phyloP scores from a whole-genome alignment of 2,113 vertebrate species.

The Hydropotes inermis region DNA sequence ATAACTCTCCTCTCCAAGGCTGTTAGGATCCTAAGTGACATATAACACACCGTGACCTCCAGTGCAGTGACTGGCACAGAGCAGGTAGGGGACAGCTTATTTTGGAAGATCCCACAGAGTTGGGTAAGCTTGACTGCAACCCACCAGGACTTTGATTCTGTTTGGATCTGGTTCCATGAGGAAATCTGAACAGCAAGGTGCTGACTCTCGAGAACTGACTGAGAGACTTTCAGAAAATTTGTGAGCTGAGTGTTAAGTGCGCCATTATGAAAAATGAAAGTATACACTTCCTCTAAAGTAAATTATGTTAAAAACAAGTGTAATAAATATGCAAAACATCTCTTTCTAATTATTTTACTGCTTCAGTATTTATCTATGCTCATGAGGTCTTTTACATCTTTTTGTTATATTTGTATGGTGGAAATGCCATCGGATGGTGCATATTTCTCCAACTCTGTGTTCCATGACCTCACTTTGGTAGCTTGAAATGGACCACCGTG shows the following conservation, averaged over 20 bases:
- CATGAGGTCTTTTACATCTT: not conserved
- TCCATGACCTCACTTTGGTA: not conserved
- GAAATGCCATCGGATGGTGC: not conserved
- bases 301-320: not conserved
- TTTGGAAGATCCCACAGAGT: not conserved
- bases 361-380: not conserved
- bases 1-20: not conserved
- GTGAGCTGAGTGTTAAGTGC: not conserved
- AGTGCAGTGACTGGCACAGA: not conserved
- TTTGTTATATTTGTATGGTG: too few species aligned
- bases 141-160: not conserved
- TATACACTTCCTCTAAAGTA: not conserved
- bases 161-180: not conserved
- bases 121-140: not conserved
- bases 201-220: not conserved
- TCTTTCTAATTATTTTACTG: not conserved
- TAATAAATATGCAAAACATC: not conserved
- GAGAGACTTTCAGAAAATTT: not conserved
- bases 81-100: accelerated
- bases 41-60: not conserved
- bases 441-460: not conserved
- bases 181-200: not conserved
- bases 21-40: not conserved
- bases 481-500: not conserved
- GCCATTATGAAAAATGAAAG: not conserved